Evolutionary conservation across 2,888 invertebrate genomes (phyloP).

Genomic region (Geophilus truncorum): DNA sequence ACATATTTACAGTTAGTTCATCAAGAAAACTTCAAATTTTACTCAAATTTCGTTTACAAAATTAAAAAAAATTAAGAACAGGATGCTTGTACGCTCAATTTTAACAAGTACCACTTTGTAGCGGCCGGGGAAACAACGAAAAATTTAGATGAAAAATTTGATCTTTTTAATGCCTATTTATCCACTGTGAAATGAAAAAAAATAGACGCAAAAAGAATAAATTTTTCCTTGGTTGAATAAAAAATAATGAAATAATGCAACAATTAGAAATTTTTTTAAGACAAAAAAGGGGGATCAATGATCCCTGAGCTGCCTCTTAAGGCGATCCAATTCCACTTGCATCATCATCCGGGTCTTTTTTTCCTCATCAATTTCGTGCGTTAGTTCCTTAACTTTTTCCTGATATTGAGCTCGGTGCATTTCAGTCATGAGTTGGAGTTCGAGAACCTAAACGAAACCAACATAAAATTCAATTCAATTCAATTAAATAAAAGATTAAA

Average conservation of each 20-base stretch:
- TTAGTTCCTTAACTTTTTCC: slow-evolving; percentile 40
- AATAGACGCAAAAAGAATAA: too few relatives aligned
- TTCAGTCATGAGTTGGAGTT: slow-evolving; percentile 36
- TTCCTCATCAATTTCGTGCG: slow-evolving; percentile 45
- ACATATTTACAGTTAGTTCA: background rate
- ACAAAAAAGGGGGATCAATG: background rate
- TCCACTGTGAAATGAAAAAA: too few relatives aligned
- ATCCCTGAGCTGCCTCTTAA: slow-evolving; percentile 43
- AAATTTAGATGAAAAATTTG: background rate
- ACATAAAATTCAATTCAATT: background rate
- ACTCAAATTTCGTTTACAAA: background rate
- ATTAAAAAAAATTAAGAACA: background rate
- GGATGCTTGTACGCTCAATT: background rate
- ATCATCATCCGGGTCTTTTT: slow-evolving; percentile 49
- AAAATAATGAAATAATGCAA: background rate
- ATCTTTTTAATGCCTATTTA: background rate
- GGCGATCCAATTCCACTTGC: slow-evolving; percentile 50
- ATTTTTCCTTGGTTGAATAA: too few relatives aligned
- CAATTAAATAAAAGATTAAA: background rate
- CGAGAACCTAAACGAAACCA: background rate
- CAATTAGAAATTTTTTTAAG: background rate
- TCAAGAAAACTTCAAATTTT: background rate
- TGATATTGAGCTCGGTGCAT: slow-evolving; percentile 37
- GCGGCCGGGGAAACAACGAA: background rate
- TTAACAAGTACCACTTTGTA: background rate